These are phyloP conservation scores for Stenichneumon culpator DNA, from an alignment of 2,888 invertebrate species.

Conservation along the genomic window DNA sequence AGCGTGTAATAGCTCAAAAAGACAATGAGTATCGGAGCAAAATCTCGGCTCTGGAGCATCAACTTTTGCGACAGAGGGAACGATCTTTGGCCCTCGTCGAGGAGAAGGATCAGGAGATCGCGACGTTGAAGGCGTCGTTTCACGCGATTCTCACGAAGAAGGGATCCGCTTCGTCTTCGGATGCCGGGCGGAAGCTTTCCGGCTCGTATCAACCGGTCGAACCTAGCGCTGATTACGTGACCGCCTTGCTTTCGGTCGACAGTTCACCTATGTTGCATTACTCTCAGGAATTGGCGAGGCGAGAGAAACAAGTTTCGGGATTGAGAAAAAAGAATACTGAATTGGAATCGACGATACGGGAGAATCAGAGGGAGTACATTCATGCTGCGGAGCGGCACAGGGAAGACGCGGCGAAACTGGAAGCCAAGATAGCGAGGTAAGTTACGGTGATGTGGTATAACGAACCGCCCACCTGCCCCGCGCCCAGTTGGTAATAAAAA, in stretches of 20 bases:
- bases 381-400: constrained; percentile 80
- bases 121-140: constrained; percentile 87
- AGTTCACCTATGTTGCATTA: constrained; percentile 93
- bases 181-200: constrained; percentile 77
- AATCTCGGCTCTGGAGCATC: constrained; percentile 89
- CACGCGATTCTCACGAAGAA: constrained; percentile 86
- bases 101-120: constrained; percentile 92
- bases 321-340: constrained; percentile 91
- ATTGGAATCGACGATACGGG: constrained; percentile 83
- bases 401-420: constrained; percentile 79
- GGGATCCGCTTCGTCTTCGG: constrained; percentile 80
- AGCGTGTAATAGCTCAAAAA: constrained; percentile 79
- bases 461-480: no score
- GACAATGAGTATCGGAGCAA: constrained; percentile 87
- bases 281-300: constrained; percentile 92
- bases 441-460: neutral
- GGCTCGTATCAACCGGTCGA: constrained; percentile 73
- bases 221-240: constrained; percentile 77
- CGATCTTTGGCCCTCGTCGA: constrained; percentile 91
- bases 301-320: constrained; percentile 91
- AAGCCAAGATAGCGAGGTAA: constrained; percentile 83
- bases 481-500: no score
- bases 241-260: constrained; percentile 85
- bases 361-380: constrained; percentile 81
- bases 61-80: constrained; percentile 92